Conservation (phyloP, 2,113 vertebrate genomes). For the Chauna torquata region DNA sequence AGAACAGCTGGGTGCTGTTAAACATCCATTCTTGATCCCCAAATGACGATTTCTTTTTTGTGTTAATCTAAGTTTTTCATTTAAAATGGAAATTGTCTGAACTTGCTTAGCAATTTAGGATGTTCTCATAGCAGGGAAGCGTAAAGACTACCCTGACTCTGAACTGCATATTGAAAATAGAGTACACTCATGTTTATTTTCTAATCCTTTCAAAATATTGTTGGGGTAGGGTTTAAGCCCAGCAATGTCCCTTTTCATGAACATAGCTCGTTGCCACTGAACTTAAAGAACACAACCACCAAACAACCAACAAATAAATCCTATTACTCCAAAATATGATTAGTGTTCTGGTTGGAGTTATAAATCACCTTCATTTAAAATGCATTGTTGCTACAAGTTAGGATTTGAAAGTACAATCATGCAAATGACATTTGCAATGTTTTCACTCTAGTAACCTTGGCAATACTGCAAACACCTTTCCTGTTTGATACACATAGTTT, state of each 20-base stretch:
- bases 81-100: slow-evolving; percentile 53
- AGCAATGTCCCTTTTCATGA: slow-evolving; percentile 21
- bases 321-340: slow-evolving; percentile 68
- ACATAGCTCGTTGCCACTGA: slow-evolving; percentile 22
- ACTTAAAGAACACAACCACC: slow-evolving; percentile 49
- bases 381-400: slow-evolving; percentile 72
- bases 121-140: slow-evolving; percentile 17
- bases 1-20: slow-evolving; percentile 39
- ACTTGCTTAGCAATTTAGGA: slow-evolving; percentile 39
- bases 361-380: slow-evolving; percentile 73
- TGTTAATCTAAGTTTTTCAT: slow-evolving; percentile 39
- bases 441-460: slow-evolving; percentile 73
- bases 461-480: slow-evolving; percentile 67
- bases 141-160: background rate
- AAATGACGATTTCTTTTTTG: background rate
- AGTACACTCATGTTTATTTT: slow-evolving; percentile 10
- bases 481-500: slow-evolving; percentile 60
- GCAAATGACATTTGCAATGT: slow-evolving; percentile 69
- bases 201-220: slow-evolving; percentile 52
- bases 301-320: slow-evolving; percentile 66
- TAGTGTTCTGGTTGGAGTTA: slow-evolving; percentile 68
- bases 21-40: slow-evolving; percentile 36
- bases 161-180: background rate
- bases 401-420: slow-evolving; percentile 72
- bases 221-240: slow-evolving; percentile 27